A percentile compares a stretch with the other conserved stretches of the same genome.
Evolutionary conservation across 2,888 invertebrate species (phyloP).

Genomic region (Mimachlamys varia): DNA sequence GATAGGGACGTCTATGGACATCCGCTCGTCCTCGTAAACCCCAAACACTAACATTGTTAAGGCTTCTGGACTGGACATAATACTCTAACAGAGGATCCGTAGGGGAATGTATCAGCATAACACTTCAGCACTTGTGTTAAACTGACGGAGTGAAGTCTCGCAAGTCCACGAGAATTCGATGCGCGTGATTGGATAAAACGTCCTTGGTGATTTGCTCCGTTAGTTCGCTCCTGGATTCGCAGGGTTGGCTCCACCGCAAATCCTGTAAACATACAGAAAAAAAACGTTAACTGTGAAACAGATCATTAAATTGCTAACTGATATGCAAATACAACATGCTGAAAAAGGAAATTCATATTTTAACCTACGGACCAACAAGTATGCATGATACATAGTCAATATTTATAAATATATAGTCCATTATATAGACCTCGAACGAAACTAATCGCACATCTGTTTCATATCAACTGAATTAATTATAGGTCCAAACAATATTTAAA

Average conservation of each 20-base stretch:
- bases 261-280: neutral
- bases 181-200: neutral
- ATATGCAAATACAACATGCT: no score
- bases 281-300: no score
- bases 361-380: no score
- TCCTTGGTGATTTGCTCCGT: neutral
- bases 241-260: neutral
- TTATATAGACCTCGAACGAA: no score
- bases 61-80: neutral
- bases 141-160: neutral
- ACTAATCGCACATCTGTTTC: no score
- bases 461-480: no score
- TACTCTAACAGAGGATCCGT: neutral
- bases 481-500: no score
- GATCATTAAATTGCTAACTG: no score
- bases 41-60: conserved; percentile 75
- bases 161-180: neutral
- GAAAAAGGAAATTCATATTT: no score
- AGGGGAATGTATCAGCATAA: neutral
- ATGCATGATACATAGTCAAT: no score
- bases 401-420: no score
- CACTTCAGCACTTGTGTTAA: neutral
- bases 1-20: conserved; percentile 72
- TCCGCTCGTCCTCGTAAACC: conserved; percentile 71
- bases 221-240: neutral